Conservation (phyloP, 2,888 invertebrate species). For the Lochmaea crataegi region DNA sequence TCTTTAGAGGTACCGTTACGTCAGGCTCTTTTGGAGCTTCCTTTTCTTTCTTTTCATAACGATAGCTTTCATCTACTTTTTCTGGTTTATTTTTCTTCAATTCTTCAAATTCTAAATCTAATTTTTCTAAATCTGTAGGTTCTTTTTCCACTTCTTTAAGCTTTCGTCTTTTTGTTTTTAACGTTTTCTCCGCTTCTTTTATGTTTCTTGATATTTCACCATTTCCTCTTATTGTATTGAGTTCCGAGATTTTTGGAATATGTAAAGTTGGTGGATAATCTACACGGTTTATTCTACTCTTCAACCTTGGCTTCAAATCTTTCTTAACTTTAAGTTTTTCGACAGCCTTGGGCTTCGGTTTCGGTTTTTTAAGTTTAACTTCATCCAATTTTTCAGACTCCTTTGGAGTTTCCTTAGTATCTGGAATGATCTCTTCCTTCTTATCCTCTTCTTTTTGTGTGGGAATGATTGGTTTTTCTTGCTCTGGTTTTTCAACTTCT, state of each 20-base stretch:
- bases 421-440: not conserved
- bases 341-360: slow-evolving; percentile 61
- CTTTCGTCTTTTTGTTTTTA: slow-evolving; percentile 61
- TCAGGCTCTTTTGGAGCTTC: slow-evolving; percentile 51
- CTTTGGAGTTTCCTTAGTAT: slow-evolving; percentile 34
- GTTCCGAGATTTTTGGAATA: slow-evolving; percentile 56
- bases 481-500: slow-evolving; percentile 26
- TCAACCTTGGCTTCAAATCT: slow-evolving; percentile 72
- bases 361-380: slow-evolving; percentile 75
- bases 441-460: slow-evolving; percentile 43
- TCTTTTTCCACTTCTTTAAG: slow-evolving; percentile 60
- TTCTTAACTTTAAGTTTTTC: slow-evolving; percentile 52
- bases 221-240: slow-evolving; percentile 58
- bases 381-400: slow-evolving; percentile 59
- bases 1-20: slow-evolving; percentile 66
- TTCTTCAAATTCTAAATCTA: slow-evolving; percentile 65
- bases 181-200: slow-evolving; percentile 64
- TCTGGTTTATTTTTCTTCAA: slow-evolving; percentile 61
- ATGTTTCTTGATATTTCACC: slow-evolving; percentile 67
- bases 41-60: slow-evolving; percentile 56
- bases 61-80: slow-evolving; percentile 62
- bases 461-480: not conserved
- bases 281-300: slow-evolving; percentile 74
- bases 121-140: slow-evolving; percentile 64
- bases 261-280: slow-evolving; percentile 64